A percentile compares a stretch with the other conserved stretches of the same genome.
These are phyloP conservation scores for Scaptomyza pallida DNA, from an alignment of 1,140 invertebrate species.

Conservation along the genomic window DNA sequence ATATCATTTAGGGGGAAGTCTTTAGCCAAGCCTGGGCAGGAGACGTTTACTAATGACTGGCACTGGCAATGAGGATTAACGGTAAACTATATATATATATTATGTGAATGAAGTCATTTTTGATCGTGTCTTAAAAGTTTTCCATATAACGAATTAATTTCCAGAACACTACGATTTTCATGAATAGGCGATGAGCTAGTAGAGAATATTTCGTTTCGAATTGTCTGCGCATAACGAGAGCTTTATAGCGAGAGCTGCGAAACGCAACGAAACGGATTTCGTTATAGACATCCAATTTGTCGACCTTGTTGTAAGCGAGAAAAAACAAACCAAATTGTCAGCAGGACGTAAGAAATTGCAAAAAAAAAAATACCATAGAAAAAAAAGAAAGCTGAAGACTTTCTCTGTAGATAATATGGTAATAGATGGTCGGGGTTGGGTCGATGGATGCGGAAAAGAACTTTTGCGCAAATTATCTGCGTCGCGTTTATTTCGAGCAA, in stretches of 20 bases:
- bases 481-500: conserved; percentile 81
- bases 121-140: too few relatives aligned
- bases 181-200: not conserved
- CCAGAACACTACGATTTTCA: too few relatives aligned
- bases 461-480: conserved; percentile 80
- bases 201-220: not conserved
- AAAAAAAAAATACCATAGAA: not conserved
- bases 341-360: not conserved
- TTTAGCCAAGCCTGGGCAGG: too few relatives aligned
- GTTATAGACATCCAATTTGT: not conserved
- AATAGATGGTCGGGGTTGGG: not conserved
- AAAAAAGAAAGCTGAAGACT: not conserved
- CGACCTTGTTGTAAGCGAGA: conserved; percentile 2
- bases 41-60: too few relatives aligned
- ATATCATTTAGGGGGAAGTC: conserved; percentile 66
- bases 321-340: not conserved
- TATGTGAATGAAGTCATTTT: too few relatives aligned
- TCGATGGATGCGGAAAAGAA: conserved; percentile 31
- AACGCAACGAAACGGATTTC: too few relatives aligned
- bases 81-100: too few relatives aligned
- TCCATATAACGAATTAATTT: too few relatives aligned
- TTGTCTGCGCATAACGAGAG: not conserved
- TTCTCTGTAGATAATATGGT: not conserved
- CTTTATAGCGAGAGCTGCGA: not conserved
- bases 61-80: too few relatives aligned